phyloP scores from a whole-genome alignment of 2,113 vertebrate species.

The Gnathonemus longibarbis region DNA sequence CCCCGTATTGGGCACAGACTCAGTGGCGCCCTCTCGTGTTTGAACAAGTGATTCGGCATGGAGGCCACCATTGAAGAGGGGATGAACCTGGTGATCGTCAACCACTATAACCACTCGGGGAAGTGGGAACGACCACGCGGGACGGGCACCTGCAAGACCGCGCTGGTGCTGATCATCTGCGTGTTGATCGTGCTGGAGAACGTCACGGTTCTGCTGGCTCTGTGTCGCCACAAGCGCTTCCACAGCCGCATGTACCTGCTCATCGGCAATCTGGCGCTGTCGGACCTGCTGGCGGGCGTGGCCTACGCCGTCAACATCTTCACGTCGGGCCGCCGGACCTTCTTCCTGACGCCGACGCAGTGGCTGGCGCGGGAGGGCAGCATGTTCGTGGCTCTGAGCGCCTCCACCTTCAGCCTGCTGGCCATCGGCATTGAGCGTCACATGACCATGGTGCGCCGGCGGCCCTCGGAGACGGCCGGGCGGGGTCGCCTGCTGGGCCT shows the following conservation, averaged over 20 bases:
- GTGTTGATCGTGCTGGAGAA: constrained; percentile 65
- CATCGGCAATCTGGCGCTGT: constrained; percentile 66
- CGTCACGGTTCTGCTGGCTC: constrained; percentile 58
- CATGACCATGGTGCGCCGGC: constrained; percentile 66
- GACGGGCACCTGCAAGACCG: constrained; percentile 45
- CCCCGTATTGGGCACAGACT: constrained; percentile 19
- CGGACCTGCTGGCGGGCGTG: constrained; percentile 65
- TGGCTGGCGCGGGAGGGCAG: constrained; percentile 69
- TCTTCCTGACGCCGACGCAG: constrained; percentile 53
- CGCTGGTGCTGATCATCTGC: constrained; percentile 57
- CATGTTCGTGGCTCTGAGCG: constrained; percentile 67
- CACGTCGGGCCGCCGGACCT: constrained; percentile 57
- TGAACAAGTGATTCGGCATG: constrained; percentile 41
- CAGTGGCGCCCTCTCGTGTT: constrained; percentile 57
- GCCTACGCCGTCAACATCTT: constrained; percentile 65
- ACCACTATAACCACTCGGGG: constrained; percentile 65
- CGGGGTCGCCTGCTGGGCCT: constrained; percentile 56
- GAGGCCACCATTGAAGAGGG: constrained; percentile 41
- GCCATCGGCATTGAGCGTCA: constrained; percentile 67
- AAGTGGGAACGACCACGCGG: constrained; percentile 54
- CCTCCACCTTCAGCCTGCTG: constrained; percentile 66
- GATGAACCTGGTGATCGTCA: constrained; percentile 55
- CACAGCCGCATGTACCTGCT: constrained; percentile 68
- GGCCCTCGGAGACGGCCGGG: constrained; percentile 56
- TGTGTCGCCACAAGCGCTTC: constrained; percentile 64